Base-by-base conservation (phyloP, 2,888 invertebrate species). In the Phaonia tiefii region DNA sequence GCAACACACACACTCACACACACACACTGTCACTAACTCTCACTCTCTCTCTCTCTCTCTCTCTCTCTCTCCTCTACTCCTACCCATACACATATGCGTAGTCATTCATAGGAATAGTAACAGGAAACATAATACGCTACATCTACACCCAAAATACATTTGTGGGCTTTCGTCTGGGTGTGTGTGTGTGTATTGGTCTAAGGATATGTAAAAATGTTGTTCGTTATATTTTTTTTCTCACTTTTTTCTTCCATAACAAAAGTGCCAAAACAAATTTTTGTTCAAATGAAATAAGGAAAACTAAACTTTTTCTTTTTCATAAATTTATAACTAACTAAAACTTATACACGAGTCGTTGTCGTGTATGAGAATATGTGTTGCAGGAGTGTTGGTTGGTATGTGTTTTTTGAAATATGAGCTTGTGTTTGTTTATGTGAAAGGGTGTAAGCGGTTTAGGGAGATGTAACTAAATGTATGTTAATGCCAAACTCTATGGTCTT, bases 251-350 rank as follows among this genome's bases (percentile, higher is more conserved):
- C 42, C 39, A 60, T 37, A 60, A 22, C 63, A 63, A 63, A 63
- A 63, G 63, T 63, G 63, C 63, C 63, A 63, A 63, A 63, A 63
- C 63, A 42, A 42, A 39, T 63, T 63, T 63, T 63, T 63, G 63
- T 63, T 63, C 42, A 20, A 15, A 63, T 63, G 63, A 63, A 39
- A 63, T 63, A 63, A 63, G 42, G 63, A 42, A 42, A 42, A 39
- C 42, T 22, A 63, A 63, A 63, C 63, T 63, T 42, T 63, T 63
- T 39, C 63, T 63, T 42, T 63, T 63, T 39, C 42, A 63, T 42
- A 63, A 63, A 63, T 63, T 63, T 63, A 63, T 63, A 63, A 63
- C 63, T 63, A 63, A 63, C 63, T 22, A 11, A 63, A 63, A 63
- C 63, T 20, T 42, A 22, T 20, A 11, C 11, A n/a, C 44, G 13